A percentile compares a stretch with the other conserved stretches of the same genome.
Evolutionary conservation across 2,888 invertebrate genomes (phyloP).

Genomic region (Theodoxus fluviatilis): DNA sequence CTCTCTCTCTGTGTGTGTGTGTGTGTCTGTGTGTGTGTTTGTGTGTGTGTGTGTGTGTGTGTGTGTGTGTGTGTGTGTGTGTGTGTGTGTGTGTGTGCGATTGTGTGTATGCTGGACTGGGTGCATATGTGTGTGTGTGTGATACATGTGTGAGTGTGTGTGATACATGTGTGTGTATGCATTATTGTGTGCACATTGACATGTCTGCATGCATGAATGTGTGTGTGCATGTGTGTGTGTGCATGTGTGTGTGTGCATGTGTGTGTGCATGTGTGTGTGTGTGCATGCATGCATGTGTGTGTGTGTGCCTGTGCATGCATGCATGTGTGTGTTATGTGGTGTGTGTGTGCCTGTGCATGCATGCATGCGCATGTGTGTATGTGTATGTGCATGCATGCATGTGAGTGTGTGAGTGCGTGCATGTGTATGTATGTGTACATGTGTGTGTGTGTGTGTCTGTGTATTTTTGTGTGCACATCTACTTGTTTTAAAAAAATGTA

Average conservation of each 20-base stretch:
- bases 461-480: no score
- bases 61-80: background rate
- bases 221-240: background rate
- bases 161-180: no score
- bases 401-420: background rate
- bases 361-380: no score
- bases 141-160: no score
- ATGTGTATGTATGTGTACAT: no score
- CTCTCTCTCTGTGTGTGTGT: no score
- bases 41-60: background rate
- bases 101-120: background rate
- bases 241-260: constrained; percentile 11
- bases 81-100: background rate
- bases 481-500: no score
- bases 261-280: constrained; percentile 16
- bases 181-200: background rate
- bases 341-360: no score
- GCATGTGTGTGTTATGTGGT: background rate
- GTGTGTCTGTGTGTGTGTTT: no score
- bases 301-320: no score
- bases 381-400: background rate
- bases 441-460: no score
- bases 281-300: no score
- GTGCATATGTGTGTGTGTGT: constrained; percentile 16
- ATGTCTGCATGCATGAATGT: background rate